Evolutionary conservation across 1,140 invertebrate genomes (phyloP), one percentile per base, ranked within the genome.

Genomic region (Orchestia grillus): DNA sequence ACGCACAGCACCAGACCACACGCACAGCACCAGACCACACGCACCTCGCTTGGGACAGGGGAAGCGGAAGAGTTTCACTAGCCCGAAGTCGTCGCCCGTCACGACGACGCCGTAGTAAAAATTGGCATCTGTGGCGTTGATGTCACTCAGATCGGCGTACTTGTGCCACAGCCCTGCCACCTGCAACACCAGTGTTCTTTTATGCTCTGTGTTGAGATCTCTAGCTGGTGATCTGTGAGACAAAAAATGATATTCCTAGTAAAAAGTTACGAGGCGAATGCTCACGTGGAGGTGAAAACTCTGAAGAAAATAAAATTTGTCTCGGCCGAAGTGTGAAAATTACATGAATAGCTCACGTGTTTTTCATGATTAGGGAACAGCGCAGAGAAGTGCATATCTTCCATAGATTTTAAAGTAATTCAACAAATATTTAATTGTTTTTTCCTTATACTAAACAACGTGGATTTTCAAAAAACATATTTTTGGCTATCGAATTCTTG

Each of bases 1-100:
- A n/a, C n/a, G n/a, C n/a, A n/a, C n/a, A 40, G 62, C 16, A 77
- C 16, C 40, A 16, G 62, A 77, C 16, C 62, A 40, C 62, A 19
- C 62, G 16, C n/a, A n/a, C n/a, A n/a, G n/a, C n/a, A n/a, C n/a
- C n/a, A n/a, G n/a, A n/a, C n/a, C n/a, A 42, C 15, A 0, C 96
- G 44, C 36, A 97, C 96, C 96, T 95, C 96, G 87, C 87, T 97
- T 97, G 8, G 96, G 53, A 87, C 96, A 97, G 44, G 96, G 96
- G 88, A 96, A 97, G 40, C 96, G 62, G 96, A 97, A 97, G 16
- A 97, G 96, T 47, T 96, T 97, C 44, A 97, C 96, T 4, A 96
- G 95, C 36, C 96, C 96, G 77, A 96, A 96, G 92, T 97, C 96
- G 87, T 96, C 96, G 41, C 96, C 96, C 36, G 96, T 96, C 15